Evolutionary conservation across 2,113 vertebrate species (phyloP), one percentile per base, ranked within the genome.

Genomic region (Ammodytes marinus): DNA sequence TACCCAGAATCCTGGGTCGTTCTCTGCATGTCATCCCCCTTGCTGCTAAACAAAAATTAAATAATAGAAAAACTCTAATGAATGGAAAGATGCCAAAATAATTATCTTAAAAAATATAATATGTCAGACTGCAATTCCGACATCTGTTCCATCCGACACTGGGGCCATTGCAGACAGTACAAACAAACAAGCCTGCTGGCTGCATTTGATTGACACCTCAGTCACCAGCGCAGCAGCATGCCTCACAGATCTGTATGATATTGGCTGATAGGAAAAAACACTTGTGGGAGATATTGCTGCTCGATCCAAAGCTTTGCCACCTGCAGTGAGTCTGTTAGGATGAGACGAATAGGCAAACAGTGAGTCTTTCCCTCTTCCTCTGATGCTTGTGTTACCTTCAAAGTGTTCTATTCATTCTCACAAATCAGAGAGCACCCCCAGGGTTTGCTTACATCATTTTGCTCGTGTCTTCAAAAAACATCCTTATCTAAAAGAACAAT

Each of bases 61-160:
- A 27, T 27, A 27, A 27, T 27, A 27, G 27, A 27, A 27, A 1
- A 27, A 27, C 27, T 27, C 27, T 27, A 27, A 27, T 27, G 27
- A 27, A 27, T 27, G 27, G 27, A 27, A 27, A 27, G 27, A 27
- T 27, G 27, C 27, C 27, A 27, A 27, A 27, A 27, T 27, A 27
- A 27, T 27, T 52, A 77, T 88, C 89, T 93, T 83, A 85, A 91
- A 79, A 80, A 74, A 68, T 81, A 67, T 80, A 63, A 91, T 89
- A 93, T 92, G 90, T 90, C 92, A 88, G 61, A 52, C 71, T 54
- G 42, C 54, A 45, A 87, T 77, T 75, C 70, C 89, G 88, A 92
- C 87, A 90, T 91, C 86, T 80, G 83, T 82, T 90, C 75, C 57
- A 85, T 86, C 86, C 89, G 89, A 93, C 88, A 90, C 73, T 12